Evolutionary conservation across 2,888 invertebrate species (phyloP), one percentile per base, ranked within the genome.

Genomic region (Margaritifera margaritifera): DNA sequence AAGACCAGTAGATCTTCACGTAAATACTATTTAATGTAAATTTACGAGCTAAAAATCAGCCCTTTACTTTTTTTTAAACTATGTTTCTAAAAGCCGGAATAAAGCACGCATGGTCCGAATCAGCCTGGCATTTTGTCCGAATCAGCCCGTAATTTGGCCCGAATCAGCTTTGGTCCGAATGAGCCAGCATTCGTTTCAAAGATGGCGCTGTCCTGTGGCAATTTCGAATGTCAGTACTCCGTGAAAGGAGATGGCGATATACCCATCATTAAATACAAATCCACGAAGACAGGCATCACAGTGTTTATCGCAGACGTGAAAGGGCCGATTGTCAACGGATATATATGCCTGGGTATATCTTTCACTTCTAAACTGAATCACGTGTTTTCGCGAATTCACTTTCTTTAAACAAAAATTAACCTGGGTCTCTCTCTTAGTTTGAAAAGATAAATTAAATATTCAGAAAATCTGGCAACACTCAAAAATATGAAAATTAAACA

Each of bases 311-410:
- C 95, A 15, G 94, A 95, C 88, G 94, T 96, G 6, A 95, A 95
- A 80, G 96, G 96, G 0, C 97, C 97, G n/a, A 91, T 96, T 53
- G 96, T 97, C 5, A 94, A 95, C 88, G 96, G 96, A 66, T 95
- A 94, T 88, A 95, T 97, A 88, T 94, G 94, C 84, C 91, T 97
- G 64, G 96, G 96, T 96, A 92, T 90, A 91, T 87, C 59, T 54
- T 22, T 22, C n/a, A 52, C 1, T n/a, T 54, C 5, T 54, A 19
- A 42, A 52, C 6, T 1, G 50, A 62, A 51, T 27, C 54, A 52
- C 24, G 22, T 27, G 59, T 54, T 60, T 64, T 55, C 64, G 64
- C 22, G 55, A 60, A 19, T 62, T 31, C 6, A 31, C 20, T n/a
- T 31, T 20, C 54, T 22, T 52, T 50, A 52, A 71, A 22, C 57